Base-by-base conservation (phyloP, 2,113 vertebrate species). In the Tragelaphus scriptus region DNA sequence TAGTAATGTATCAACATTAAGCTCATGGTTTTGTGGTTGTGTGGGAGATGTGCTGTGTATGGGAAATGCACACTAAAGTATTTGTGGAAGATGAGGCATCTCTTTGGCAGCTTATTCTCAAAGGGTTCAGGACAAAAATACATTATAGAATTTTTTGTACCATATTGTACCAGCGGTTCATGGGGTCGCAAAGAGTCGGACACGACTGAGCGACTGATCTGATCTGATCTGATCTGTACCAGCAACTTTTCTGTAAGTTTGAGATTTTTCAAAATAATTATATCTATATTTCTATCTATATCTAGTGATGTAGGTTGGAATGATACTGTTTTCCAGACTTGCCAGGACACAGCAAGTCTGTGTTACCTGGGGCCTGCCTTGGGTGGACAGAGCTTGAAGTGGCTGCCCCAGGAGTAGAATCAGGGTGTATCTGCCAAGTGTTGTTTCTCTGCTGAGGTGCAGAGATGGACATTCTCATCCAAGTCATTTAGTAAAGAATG, bases 151-250 rank as follows among this genome's bases (percentile, higher is more conserved):
- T 23, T 93, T 25, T 63, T 53, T n/a, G 26, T 19, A 15, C 40
- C 7, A 2, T 49, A 49, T 56, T 32, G 0, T 56, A 36, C 17
- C 0, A 5, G 6, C 6, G n/a, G n/a, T n/a, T n/a, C n/a, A n/a
- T n/a, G n/a, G n/a, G n/a, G n/a, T n/a, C n/a, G n/a, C n/a, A n/a
- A n/a, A n/a, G n/a, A n/a, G n/a, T n/a, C n/a, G n/a, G n/a, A n/a
- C n/a, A n/a, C n/a, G n/a, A n/a, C n/a, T n/a, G n/a, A n/a, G n/a
- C n/a, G n/a, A n/a, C n/a, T n/a, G n/a, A n/a, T n/a, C n/a, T n/a
- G n/a, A n/a, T n/a, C n/a, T n/a, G n/a, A n/a, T n/a, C n/a, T n/a
- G n/a, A n/a, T n/a, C n/a, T 32, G 0, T 56, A 36, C 17, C 0
- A 5, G 6, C 6, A 47, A n/a, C 47, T 93, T 61, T 36, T 65